These are phyloP conservation scores for Myripristis murdjan DNA, from an alignment of 2,797 vertebrate species.

Conservation along the genomic window DNA sequence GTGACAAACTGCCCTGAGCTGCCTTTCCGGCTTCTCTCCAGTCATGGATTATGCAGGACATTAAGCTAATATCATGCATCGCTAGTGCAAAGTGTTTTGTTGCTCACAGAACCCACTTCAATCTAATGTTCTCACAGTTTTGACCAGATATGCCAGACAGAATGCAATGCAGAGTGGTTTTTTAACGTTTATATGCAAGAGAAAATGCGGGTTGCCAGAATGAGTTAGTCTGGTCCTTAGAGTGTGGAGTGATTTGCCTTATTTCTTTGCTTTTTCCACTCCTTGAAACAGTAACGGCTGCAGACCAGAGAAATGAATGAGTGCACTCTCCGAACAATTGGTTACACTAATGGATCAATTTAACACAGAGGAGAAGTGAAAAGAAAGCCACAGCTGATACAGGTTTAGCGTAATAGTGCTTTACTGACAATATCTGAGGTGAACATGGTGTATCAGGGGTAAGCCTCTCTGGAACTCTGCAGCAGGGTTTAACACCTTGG, in stretches of 20 bases:
- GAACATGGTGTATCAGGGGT: slow-evolving; percentile 29
- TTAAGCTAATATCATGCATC: slow-evolving; percentile 52
- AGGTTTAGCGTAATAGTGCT: slow-evolving; percentile 54
- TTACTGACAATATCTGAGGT: slow-evolving; percentile 45
- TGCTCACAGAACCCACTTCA: slow-evolving; percentile 31
- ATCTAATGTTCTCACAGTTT: slow-evolving; percentile 50
- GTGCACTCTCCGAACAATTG: slow-evolving; percentile 61
- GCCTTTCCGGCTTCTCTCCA: slow-evolving; percentile 6
- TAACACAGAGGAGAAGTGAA: slow-evolving; percentile 53
- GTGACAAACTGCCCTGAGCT: slow-evolving; percentile 16
- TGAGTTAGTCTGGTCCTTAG: slow-evolving; percentile 37
- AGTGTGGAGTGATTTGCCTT: slow-evolving; percentile 53
- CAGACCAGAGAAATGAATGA: slow-evolving; percentile 54
- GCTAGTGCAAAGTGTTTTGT: slow-evolving; percentile 46
- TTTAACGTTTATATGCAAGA: slow-evolving; percentile 42
- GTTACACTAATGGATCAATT: slow-evolving; percentile 71
- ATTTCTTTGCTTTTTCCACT: slow-evolving; percentile 49
- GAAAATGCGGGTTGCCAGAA: slow-evolving; percentile 49
- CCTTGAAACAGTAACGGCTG: slow-evolving; percentile 42
- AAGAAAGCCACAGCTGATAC: slow-evolving; percentile 43
- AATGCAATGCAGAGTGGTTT: slow-evolving; percentile 23
- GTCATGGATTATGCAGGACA: slow-evolving; percentile 42
- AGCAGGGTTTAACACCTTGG: slow-evolving; percentile 34
- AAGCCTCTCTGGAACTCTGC: slow-evolving; percentile 11
- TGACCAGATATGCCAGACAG: slow-evolving; percentile 38